Evolutionary conservation across 1,140 invertebrate species (phyloP).

Genomic region (Drosophila truncata): DNA sequence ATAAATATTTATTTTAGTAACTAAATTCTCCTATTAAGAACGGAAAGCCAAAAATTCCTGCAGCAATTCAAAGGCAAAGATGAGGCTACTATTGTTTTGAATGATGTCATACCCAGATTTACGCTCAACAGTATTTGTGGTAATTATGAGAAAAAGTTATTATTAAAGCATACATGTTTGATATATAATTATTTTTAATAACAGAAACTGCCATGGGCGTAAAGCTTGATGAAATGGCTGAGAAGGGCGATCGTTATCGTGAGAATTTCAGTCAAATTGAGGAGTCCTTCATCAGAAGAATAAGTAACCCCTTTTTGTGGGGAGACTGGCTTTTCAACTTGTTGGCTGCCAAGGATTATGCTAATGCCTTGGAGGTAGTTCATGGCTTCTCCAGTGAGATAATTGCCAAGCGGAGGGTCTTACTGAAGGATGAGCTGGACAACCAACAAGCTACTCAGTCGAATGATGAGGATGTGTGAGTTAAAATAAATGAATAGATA

Average conservation of each 20-base stretch:
- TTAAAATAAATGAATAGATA: fast-evolving
- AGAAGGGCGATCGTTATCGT: slow-evolving; percentile 74
- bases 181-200: background rate
- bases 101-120: slow-evolving; percentile 87
- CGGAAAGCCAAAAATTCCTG: slow-evolving; percentile 84
- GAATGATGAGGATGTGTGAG: slow-evolving; percentile 60
- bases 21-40: slow-evolving; percentile 33
- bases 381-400: slow-evolving; percentile 78
- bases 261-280: slow-evolving; percentile 68
- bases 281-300: slow-evolving; percentile 55
- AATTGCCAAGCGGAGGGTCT: slow-evolving; percentile 67
- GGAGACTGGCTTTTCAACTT: slow-evolving; percentile 54
- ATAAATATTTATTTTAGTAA: fast-evolving
- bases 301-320: slow-evolving; percentile 68
- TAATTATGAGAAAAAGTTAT: slow-evolving; percentile 50
- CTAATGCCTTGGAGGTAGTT: slow-evolving; percentile 48
- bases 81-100: slow-evolving; percentile 42
- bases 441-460: background rate
- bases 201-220: slow-evolving; percentile 93
- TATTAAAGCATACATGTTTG: background rate
- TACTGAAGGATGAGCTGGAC: slow-evolving; percentile 43
- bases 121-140: slow-evolving; percentile 93
- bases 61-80: slow-evolving; percentile 39
- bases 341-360: slow-evolving; percentile 49
- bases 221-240: slow-evolving; percentile 80